Evolutionary conservation across 23 tunicate genomes (phyloP).

Genomic region (Halocynthia aurantium): DNA sequence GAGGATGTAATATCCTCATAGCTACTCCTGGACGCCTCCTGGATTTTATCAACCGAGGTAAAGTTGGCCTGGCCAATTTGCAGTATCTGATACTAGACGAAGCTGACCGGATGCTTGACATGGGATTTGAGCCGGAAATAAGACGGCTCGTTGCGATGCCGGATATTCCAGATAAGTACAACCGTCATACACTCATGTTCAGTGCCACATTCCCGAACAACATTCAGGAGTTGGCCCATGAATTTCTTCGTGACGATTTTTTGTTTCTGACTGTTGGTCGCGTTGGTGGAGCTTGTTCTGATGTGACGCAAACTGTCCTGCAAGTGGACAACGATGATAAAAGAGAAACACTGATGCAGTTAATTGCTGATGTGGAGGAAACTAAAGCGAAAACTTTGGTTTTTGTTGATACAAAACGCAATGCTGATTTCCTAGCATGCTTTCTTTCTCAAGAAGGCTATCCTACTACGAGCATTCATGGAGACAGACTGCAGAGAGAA

Average conservation of each 20-base stretch:
- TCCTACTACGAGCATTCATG: slow-evolving; percentile 94
- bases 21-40: slow-evolving; percentile 89
- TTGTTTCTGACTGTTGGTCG: slow-evolving; percentile 77
- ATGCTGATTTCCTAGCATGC: slow-evolving; percentile 94
- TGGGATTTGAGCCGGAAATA: slow-evolving; percentile 89
- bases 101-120: slow-evolving; percentile 96
- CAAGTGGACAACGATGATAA: slow-evolving; percentile 68
- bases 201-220: slow-evolving; percentile 95
- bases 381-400: slow-evolving; percentile 71
- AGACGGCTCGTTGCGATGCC: slow-evolving; percentile 34
- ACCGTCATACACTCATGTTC: slow-evolving; percentile 89
- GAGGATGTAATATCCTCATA: slow-evolving; percentile 75
- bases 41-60: slow-evolving; percentile 75
- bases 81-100: slow-evolving; percentile 81
- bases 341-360: slow-evolving; percentile 46
- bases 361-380: slow-evolving; percentile 48
- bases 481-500: slow-evolving; percentile 84
- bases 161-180: slow-evolving; percentile 55
- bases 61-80: slow-evolving; percentile 43
- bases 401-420: slow-evolving; percentile 91
- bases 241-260: slow-evolving; percentile 69
- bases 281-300: slow-evolving; percentile 95
- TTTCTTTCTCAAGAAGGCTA: slow-evolving; percentile 57
- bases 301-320: slow-evolving; percentile 67
- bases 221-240: slow-evolving; percentile 88